A percentile compares a stretch with the other conserved stretches of the same genome.
Conservation (phyloP, 2,113 vertebrate species). For the Oceanites oceanicus region DNA sequence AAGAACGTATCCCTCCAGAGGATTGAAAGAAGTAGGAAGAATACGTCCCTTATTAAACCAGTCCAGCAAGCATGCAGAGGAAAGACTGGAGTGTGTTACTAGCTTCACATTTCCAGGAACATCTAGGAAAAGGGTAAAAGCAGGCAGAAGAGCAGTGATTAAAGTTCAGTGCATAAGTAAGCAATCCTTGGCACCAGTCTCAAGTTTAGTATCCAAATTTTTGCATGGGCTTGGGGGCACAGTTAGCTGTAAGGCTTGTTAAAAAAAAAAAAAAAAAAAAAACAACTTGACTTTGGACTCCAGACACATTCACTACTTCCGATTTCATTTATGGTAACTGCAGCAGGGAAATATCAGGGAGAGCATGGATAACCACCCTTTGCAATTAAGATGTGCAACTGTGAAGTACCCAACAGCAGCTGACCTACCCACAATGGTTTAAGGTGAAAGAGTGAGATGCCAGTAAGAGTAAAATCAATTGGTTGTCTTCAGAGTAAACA, state of each 20-base stretch:
- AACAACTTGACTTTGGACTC: not conserved
- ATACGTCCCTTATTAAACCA: not conserved
- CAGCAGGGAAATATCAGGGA: not conserved
- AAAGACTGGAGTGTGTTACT: not conserved
- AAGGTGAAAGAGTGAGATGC: slow-evolving; percentile 10
- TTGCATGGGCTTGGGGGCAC: not conserved
- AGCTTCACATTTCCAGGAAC: not conserved
- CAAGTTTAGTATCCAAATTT: not conserved
- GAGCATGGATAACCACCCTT: not conserved
- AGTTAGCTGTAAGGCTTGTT: not conserved
- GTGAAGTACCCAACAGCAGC: not conserved
- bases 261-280: not conserved
- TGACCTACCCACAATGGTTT: not conserved
- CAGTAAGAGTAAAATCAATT: not conserved
- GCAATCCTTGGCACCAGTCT: not conserved
- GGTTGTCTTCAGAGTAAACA: not conserved
- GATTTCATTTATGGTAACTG: not conserved
- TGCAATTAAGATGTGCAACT: not conserved
- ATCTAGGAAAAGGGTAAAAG: not conserved
- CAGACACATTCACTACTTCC: not conserved
- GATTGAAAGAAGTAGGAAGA: not conserved
- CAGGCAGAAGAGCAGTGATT: not conserved
- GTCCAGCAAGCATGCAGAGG: not conserved
- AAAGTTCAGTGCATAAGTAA: not conserved
- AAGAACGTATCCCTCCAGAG: not conserved